Base-by-base conservation (phyloP, 92 coral and sea anemone species). In the Heteractis magnifica region DNA sequence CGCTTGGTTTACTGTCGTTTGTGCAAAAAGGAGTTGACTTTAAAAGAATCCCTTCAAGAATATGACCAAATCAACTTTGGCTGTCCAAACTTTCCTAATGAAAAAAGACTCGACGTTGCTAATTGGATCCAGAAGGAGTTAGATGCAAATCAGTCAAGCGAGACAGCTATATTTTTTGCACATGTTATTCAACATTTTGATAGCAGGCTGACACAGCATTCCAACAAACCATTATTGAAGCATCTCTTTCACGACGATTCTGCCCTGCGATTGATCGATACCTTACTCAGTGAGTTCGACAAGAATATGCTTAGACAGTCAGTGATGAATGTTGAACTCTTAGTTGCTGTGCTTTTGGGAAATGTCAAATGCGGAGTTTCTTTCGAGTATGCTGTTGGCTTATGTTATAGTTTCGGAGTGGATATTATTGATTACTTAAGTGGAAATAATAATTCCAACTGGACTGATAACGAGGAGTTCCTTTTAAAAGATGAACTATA, bases 181-280 rank as follows among this genome's bases (percentile, higher is more conserved):
- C 76, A 81, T 81, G 84, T 70, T 52, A 70, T 81, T 10, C 77
- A 81, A 15, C 76, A 81, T 52, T 81, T 81, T 70, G 84, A 81
- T 81, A 13, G 18, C 56, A 65, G 56, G 56, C 84, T 81, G 19
- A 18, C 13, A 2, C 48, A 52, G 11, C 20, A 70, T 3, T 8
- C 44, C 6, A 68, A 70, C 16, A 70, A 49, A 1, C 77, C 84
- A 0, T 58, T 70, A 5, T 51, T 81, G 65, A 81, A 51, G 65
- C 49, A 81, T 12, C 84, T 81, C 0, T 51, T 81, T 20, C 10
- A 65, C 3, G 73, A 70, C 48, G 64, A 70, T 5, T 41, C 44
- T 51, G 21, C 62, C 10, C 4, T 51, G 55, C 11, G 41, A 4
- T 70, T 81, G 51, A 56, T 81, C 14, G 6, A 49, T 9, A 18